Evolutionary conservation across 2,113 vertebrate species (phyloP).

Genomic region (Calidris pugnax): DNA sequence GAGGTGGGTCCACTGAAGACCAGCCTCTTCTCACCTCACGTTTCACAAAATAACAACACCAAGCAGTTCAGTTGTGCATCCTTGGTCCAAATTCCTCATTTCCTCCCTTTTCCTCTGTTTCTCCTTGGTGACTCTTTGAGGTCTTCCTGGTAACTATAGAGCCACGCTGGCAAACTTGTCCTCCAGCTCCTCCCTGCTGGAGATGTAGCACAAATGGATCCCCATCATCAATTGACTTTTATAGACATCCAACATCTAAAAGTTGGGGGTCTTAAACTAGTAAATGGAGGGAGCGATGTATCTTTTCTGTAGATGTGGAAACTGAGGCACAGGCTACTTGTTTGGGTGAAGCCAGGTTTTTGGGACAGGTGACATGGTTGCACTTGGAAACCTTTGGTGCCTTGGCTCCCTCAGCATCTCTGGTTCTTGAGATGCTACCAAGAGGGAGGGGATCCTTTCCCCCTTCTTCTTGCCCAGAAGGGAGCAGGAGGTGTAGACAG

Average conservation of each 20-base stretch:
- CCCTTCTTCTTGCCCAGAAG: neutral
- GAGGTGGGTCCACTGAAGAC: neutral
- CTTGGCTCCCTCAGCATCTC: neutral
- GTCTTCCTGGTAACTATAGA: neutral
- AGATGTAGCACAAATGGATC: neutral
- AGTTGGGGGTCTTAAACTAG: neutral
- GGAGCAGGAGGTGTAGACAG: neutral
- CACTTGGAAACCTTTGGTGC: neutral
- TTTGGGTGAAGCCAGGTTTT: neutral
- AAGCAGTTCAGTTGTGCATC: neutral
- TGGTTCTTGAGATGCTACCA: neutral
- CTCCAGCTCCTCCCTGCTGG: conserved; percentile 1
- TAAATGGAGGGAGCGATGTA: neutral
- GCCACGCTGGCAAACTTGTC: neutral
- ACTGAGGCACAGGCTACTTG: neutral
- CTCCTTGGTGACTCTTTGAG: neutral
- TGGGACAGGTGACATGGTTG: neutral
- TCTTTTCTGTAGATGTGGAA: neutral
- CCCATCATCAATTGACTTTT: neutral
- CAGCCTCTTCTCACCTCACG: rapidly evolving
- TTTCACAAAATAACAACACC: neutral
- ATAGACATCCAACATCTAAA: neutral
- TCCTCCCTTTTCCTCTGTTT: neutral
- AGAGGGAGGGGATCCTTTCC: neutral
- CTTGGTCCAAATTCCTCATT: neutral